Evolutionary conservation across 2,113 vertebrate species (phyloP), one percentile per base, ranked within the genome.

Genomic region (Cygnus buccinator): DNA sequence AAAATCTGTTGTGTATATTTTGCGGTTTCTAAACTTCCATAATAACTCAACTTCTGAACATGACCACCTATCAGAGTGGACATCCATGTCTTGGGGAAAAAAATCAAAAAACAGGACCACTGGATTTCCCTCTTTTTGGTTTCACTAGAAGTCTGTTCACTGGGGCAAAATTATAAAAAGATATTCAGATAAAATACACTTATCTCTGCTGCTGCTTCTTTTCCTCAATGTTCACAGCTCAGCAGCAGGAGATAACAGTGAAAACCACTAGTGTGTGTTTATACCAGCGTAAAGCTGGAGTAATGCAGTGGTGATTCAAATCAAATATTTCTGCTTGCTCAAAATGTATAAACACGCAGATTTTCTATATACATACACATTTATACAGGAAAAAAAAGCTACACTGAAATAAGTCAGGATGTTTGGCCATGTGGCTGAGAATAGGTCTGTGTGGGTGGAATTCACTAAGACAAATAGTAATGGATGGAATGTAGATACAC

Each of bases 21-120:
- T 92, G 96, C 96, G 94, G 96, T 94, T 97, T 96, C 78, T 73
- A 65, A 84, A 63, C 89, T 90, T 93, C 78, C 71, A 41, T 83
- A 89, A 67, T 85, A 89, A 91, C 91, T 82, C 68, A 77, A 35
- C 80, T 92, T 66, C 73, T 65, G 67, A 82, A 84, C 73, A 78
- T 86, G 79, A 67, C 84, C 39, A 4, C 79, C 76, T 63, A 41
- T 92, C 33, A 6, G 43, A 58, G 68, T 48, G 67, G 95, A 76
- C 70, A 74, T 55, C 62, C 18, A 17, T 84, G 75, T 94, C 77
- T 14, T 55, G 39, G 62, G 46, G 43, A 44, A 21, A 75, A 84
- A 87, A 73, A 71, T 44, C 20, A 48, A 48, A 48, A 22, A 55
- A 43, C 26, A 33, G 43, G n/a, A 48, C 71, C 22, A 0, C 37